Conservation (phyloP, 2,113 vertebrate species). For the Pollimyrus isidori region DNA sequence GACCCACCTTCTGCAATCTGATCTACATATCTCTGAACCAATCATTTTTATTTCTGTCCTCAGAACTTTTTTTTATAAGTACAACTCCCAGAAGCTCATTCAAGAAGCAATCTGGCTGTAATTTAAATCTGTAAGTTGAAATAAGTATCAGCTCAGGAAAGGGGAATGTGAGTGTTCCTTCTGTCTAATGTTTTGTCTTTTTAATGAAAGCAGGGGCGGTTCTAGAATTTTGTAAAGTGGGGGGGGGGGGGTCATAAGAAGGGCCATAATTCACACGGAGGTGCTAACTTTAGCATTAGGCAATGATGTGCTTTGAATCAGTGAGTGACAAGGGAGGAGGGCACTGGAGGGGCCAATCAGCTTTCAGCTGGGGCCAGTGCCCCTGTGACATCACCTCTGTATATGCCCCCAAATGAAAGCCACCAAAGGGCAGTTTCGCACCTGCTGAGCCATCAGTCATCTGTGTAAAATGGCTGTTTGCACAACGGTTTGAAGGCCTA, state of each 20-base stretch:
- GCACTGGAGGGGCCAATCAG: not conserved
- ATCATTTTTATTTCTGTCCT: too few relatives aligned
- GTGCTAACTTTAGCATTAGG: not conserved
- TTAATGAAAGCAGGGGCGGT: not conserved
- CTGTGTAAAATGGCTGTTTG: not conserved
- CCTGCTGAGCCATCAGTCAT: not conserved
- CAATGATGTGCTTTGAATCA: not conserved
- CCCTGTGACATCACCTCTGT: not conserved
- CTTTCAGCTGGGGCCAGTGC: not conserved
- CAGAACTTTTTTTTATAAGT: too few relatives aligned
- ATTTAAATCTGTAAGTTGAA: conserved; percentile 48
- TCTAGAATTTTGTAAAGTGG: not conserved
- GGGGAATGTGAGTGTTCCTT: not conserved
- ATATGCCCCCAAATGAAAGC: not conserved
- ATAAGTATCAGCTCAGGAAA: conserved; percentile 11
- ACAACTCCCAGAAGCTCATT: conserved; percentile 27
- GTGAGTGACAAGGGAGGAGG: not conserved
- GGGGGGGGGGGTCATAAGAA: not conserved
- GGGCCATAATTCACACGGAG: not conserved
- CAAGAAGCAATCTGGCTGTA: conserved; percentile 51
- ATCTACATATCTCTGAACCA: too few relatives aligned
- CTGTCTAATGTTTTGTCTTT: not conserved
- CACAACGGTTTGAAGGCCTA: not conserved
- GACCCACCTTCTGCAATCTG: too few relatives aligned
- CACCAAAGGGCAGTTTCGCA: not conserved